Evolutionary conservation across 2,888 invertebrate genomes (phyloP), one percentile per base, ranked within the genome.

Genomic region (Bellardia pandia): DNA sequence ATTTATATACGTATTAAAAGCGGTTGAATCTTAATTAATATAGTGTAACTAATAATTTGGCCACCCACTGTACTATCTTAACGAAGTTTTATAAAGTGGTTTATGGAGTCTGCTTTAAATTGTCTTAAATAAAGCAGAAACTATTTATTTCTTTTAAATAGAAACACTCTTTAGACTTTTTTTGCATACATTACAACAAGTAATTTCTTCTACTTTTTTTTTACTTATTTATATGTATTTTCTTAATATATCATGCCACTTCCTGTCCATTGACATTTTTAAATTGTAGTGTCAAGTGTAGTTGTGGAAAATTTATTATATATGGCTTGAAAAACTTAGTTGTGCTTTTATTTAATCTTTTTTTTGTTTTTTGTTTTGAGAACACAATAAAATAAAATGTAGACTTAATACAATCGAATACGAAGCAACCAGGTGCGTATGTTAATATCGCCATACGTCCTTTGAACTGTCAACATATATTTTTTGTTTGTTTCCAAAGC

Each of bases 371-470:
- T 16, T 58, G 1, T 23, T 23, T 23, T 23, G 23, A 23, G 3
- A 16, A n/a, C 9, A 62, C 11, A 53, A 62, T 23, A 53, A 62
- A 42, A 13, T 30, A 48, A 30, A 71, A 9, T 11, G 11, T 40
- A 37, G 53, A 58, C 23, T 51, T 60, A 80, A 75, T 71, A 40
- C 66, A 76, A 83, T 76, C 62, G 60, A 66, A 30, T 56, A 23
- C 56, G 75, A 58, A n/a, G 33, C n/a, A 72, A 68, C 76, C 83
- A 84, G 83, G 86, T 86, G 83, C 79, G 83, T 86, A 80, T 80
- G 75, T 72, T 68, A 80, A 77, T 86, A 80, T 80, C 76, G 72
- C 76, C 62, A 48, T 42, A 48, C 71, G 72, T 84, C 83, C 79
- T 86, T 84, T 84, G 79, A 83, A 77, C 23, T 82, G 86, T 78